Evolutionary conservation across 2,888 invertebrate species (phyloP).

Genomic region (Steinernema hermaphroditum): DNA sequence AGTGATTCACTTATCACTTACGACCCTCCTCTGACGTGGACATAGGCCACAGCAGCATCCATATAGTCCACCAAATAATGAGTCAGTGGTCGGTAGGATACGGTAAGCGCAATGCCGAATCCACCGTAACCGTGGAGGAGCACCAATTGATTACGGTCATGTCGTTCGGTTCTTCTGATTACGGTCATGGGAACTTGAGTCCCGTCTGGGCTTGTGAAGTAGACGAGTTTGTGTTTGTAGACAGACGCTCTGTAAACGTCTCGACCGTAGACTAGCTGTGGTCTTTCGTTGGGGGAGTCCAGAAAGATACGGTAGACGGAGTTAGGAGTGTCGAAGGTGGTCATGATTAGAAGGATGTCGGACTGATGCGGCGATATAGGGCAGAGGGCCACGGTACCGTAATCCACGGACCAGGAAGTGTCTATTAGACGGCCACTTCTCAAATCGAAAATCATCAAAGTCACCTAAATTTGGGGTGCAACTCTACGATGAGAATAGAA

Average conservation of each 20-base stretch:
- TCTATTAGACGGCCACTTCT: neutral
- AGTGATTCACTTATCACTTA: neutral
- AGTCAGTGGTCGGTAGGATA: slow-evolving; percentile 76
- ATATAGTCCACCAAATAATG: neutral
- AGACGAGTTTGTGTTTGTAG: slow-evolving; percentile 74
- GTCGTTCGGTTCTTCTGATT: slow-evolving; percentile 67
- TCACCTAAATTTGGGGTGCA: neutral
- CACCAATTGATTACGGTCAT: slow-evolving; percentile 72
- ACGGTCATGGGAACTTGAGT: slow-evolving; percentile 88
- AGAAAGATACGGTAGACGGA: neutral
- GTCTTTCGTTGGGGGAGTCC: neutral
- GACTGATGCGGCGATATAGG: neutral
- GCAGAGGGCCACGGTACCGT: neutral
- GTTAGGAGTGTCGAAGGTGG: neutral
- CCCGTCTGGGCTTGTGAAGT: slow-evolving; percentile 87
- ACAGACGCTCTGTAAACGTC: neutral
- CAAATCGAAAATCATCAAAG: neutral
- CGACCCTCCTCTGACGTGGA: neutral
- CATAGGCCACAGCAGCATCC: neutral
- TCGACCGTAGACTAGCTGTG: neutral
- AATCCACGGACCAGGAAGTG: neutral
- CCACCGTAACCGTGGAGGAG: slow-evolving; percentile 94
- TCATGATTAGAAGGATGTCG: neutral
- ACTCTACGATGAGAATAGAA: too few species aligned
- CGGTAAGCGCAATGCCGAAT: slow-evolving; percentile 88